These are phyloP conservation scores for Sparus aurata DNA, from an alignment of 2,797 vertebrate genomes.

Conservation along the genomic window DNA sequence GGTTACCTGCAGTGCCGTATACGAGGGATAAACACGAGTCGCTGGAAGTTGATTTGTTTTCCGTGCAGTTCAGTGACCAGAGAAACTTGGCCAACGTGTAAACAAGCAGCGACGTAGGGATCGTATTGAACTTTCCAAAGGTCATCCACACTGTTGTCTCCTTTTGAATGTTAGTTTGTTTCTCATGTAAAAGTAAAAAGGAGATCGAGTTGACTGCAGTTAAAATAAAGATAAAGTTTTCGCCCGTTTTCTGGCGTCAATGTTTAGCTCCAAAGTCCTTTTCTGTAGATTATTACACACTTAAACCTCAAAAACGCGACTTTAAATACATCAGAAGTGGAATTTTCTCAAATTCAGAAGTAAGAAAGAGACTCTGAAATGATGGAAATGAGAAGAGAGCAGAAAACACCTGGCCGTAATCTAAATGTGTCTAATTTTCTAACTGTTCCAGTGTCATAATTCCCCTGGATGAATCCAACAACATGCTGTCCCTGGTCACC, in stretches of 20 bases:
- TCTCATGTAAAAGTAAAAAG: not conserved
- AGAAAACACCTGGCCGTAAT: conserved; percentile 48
- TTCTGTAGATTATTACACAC: not conserved
- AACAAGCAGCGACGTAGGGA: conserved; percentile 25
- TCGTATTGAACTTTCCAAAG: conserved; percentile 9
- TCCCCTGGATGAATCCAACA: conserved; percentile 14
- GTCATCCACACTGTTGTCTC: not conserved
- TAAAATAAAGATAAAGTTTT: not conserved
- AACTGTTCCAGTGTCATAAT: not conserved
- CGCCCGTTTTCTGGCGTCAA: not conserved
- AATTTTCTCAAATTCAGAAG: not conserved
- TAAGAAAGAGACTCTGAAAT: too few species aligned
- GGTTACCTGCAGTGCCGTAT: not conserved
- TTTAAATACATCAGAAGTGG: not conserved
- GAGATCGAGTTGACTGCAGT: not conserved
- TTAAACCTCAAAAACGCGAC: not conserved
- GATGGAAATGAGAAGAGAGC: not conserved
- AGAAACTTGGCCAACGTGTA: not conserved
- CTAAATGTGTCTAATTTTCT: conserved; percentile 51
- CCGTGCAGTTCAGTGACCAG: conserved; percentile 21
- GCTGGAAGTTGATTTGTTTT: conserved; percentile 1
- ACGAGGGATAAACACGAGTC: conserved; percentile 10
- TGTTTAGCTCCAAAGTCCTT: not conserved
- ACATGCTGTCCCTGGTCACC: conserved; percentile 33
- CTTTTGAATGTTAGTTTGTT: not conserved